Evolutionary conservation across 2,888 invertebrate genomes (phyloP), one percentile per base, ranked within the genome.

Genomic region (Mycalesis mineus): DNA sequence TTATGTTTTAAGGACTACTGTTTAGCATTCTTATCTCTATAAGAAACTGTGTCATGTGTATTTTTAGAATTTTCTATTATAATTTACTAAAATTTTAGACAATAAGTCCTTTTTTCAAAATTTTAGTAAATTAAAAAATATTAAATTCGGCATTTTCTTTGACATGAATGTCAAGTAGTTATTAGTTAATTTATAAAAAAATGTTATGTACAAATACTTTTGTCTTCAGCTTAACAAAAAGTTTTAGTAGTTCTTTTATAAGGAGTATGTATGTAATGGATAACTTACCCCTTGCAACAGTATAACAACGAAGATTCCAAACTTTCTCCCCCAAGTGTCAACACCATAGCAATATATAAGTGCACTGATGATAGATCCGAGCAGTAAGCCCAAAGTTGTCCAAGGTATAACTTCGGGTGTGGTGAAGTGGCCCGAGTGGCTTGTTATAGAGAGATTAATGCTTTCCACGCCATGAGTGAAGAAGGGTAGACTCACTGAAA

Each of bases 381-480:
- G 60, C 11, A 83, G 71, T 60, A 82, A 62, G 0, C 77, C 77
- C 0, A 81, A 81, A 31, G 78, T 75, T 4, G 75, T 79, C 83
- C 84, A 84, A 0, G 80, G 75, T 0, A 81, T 75, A 0, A 65
- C 68, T 9, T 76, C 74, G 2, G 60, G 50, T 0, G 68, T 58
- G 7, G 68, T 68, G 60, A 82, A 80, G 54, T 80, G 75, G 0
- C 81, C 83, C 0, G 80, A 67, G 54, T 82, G 83, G 0, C 73
- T 67, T 40, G 80, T 75, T 36, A 80, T 67, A 0, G 79, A 76
- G 1, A 87, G 68, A 1, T 71, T 71, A 0, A 75, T 78, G 0
- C 79, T 74, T 55, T 82, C 78, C 4, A 87, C 68, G n/a, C 87
- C 86, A 53, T 83, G 78, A 0, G 85, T 86, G 65, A 88, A 78